Percentiles rank a stretch among this genome's conserved stretches.
phyloP scores from a whole-genome alignment of 2,888 invertebrate genomes.

The Aspidiotus destructor region DNA sequence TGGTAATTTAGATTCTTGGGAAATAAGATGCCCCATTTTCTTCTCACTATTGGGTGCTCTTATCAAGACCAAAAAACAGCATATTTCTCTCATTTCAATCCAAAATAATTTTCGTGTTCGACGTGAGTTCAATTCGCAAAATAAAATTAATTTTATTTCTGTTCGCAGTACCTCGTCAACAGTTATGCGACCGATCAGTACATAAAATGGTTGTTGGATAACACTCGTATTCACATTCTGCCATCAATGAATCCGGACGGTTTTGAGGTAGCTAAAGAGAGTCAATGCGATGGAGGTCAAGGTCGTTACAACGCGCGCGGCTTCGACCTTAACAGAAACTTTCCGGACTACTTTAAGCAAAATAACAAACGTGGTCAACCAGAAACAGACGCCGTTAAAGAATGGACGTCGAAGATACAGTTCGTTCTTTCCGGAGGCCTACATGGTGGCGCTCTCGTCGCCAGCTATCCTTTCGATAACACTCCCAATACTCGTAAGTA shows the following conservation, averaged over 20 bases:
- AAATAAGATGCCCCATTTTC: too few relatives aligned
- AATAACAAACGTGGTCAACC: slow-evolving; percentile 80
- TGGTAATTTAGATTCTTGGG: too few relatives aligned
- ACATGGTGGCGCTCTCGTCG: slow-evolving; percentile 91
- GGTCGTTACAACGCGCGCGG: slow-evolving; percentile 83
- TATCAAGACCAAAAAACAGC: too few relatives aligned
- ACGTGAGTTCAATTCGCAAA: not conserved
- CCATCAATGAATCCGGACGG: slow-evolving; percentile 99
- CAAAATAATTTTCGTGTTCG: too few relatives aligned
- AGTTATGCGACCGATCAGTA: slow-evolving; percentile 74
- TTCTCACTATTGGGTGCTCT: too few relatives aligned
- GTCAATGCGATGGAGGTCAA: slow-evolving; percentile 74
- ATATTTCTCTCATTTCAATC: too few relatives aligned
- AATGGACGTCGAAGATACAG: slow-evolving; percentile 86
- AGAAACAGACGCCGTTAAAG: slow-evolving; percentile 88
- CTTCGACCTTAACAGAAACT: slow-evolving; percentile 89
- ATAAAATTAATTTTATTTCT: slow-evolving; percentile 7
- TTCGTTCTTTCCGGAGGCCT: slow-evolving; percentile 89
- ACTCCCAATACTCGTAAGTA: slow-evolving; percentile 85
- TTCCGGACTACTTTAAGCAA: slow-evolving; percentile 87
- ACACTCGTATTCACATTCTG: slow-evolving; percentile 91
- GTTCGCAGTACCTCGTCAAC: slow-evolving; percentile 67
- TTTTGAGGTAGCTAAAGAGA: slow-evolving; percentile 82
- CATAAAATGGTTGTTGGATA: slow-evolving; percentile 81
- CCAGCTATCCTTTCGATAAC: slow-evolving; percentile 95